These are phyloP conservation scores for Pantherophis guttatus DNA, from an alignment of 2,113 vertebrate genomes.

Conservation along the genomic window DNA sequence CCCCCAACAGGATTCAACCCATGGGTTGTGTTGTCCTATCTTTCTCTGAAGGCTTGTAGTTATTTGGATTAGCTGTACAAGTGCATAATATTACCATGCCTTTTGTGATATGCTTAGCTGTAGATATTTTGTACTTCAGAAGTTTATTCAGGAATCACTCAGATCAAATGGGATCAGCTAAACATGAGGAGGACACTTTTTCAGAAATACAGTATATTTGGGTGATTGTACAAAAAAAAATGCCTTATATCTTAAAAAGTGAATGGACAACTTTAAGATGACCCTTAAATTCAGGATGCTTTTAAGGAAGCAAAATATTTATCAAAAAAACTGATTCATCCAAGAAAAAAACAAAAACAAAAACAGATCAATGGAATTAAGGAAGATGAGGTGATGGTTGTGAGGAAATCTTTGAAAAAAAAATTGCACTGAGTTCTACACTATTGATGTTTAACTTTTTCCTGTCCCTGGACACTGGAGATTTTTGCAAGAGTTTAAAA, in stretches of 20 bases:
- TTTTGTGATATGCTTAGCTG: constrained; percentile 43
- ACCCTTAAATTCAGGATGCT: constrained; percentile 13
- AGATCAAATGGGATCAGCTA: constrained; percentile 5
- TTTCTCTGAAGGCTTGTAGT: constrained; percentile 42
- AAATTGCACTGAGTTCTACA: not conserved
- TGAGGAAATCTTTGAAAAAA: not conserved
- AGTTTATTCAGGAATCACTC: constrained; percentile 39
- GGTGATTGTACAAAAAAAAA: not conserved
- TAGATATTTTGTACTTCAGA: constrained; percentile 32
- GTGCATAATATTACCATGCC: constrained; percentile 19
- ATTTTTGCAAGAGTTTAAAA: not conserved
- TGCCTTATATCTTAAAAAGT: not conserved
- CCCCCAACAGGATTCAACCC: constrained; percentile 25
- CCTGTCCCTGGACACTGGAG: not conserved
- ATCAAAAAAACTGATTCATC: constrained; percentile 33
- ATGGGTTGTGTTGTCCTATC: constrained; percentile 41
- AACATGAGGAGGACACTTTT: constrained; percentile 24
- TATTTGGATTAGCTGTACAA: constrained; percentile 53
- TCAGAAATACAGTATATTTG: not conserved
- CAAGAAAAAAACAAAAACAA: not conserved
- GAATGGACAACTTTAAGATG: constrained; percentile 21
- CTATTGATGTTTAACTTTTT: not conserved
- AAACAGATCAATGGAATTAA: not conserved
- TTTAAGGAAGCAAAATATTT: constrained; percentile 45
- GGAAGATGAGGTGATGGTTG: not conserved